These are phyloP conservation scores for Megathymus violae DNA, from an alignment of 1,140 invertebrate genomes.

Conservation along the genomic window DNA sequence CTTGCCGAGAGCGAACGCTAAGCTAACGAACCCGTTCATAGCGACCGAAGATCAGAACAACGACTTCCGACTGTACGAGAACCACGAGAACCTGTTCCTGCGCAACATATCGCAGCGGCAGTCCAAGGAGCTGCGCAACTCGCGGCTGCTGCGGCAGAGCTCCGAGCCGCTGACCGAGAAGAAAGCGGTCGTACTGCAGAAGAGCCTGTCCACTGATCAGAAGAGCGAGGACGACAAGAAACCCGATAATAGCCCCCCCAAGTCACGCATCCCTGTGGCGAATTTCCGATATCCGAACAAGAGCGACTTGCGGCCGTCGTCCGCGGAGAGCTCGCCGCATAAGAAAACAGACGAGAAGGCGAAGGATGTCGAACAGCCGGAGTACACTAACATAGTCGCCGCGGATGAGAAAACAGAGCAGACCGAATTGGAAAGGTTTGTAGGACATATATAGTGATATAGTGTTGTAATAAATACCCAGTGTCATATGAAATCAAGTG, in stretches of 20 bases:
- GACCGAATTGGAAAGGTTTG: conserved; percentile 45
- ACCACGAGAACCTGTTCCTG: conserved; percentile 81
- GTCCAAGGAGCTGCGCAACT: conserved; percentile 71
- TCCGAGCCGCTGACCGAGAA: conserved; percentile 74
- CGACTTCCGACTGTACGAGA: conserved; percentile 74
- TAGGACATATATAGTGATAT: no score
- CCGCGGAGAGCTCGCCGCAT: conserved; percentile 68
- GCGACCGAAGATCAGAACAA: conserved; percentile 50
- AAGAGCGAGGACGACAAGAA: conserved; percentile 59
- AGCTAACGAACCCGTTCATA: conserved; percentile 65
- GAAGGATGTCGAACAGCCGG: conserved; percentile 58
- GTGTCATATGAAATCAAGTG: no score
- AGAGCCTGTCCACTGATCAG: conserved; percentile 76
- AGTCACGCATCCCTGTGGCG: conserved; percentile 76
- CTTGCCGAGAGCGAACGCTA: conserved; percentile 54
- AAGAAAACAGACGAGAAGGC: conserved; percentile 51
- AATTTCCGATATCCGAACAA: conserved; percentile 81
- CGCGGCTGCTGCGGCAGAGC: conserved; percentile 69
- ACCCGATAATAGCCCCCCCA: conserved; percentile 64
- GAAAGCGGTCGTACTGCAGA: conserved; percentile 62
- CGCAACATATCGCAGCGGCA: conserved; percentile 77
- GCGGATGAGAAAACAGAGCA: conserved; percentile 44
- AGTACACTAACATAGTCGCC: conserved; percentile 74
- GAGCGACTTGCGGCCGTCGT: conserved; percentile 60
- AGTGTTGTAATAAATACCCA: no score